Base-by-base conservation (phyloP, 1,140 invertebrate species). In the Probaryconus sp. region DNA sequence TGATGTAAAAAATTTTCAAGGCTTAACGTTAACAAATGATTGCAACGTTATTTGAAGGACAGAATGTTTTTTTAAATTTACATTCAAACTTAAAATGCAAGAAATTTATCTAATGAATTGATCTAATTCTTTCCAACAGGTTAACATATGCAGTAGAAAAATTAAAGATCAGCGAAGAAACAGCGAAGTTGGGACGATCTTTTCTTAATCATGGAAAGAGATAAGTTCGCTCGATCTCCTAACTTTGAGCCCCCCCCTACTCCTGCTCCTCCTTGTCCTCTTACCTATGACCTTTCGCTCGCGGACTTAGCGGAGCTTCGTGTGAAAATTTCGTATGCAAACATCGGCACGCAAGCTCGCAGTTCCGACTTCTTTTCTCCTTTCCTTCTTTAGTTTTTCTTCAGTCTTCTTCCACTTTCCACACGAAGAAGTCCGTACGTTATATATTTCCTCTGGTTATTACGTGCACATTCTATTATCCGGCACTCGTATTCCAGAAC, bases 381-480 rank as follows among this genome's bases (percentile, higher is more conserved):
- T 31, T 24, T 28, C 40, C 70, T 24, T 28, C 40, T 72, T 74
- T 51, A 67, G 74, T 60, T 69, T 61, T 72, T 53, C 56, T 69
- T 45, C 51, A 65, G 38, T 76, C 69, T 77, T 51, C 64, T 50
- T 61, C 53, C 14, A 68, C 60, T 67, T 78, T 61, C 56, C 51
- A 60, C 68, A 53, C 64, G 63, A 71, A 78, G 50, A 67, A 81
- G 63, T 65, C 71, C 55, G 70, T 37, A 45, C 74, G 58, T 76
- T 80, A 78, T 81, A 78, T 78, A 80, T 82, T 79, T 79, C 73
- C 78, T 84, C 78, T 48, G 73, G 83, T 85, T 82, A 84, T 85
- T 85, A 81, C 79, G 80, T 81, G 80, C 78, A 82, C 81, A 85
- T 86, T 86, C 83, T 84, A 85, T 85, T 84, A 84, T 80, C 70